Percentiles rank a stretch among this genome's conserved stretches.
phyloP scores from a whole-genome alignment of 2,888 invertebrate genomes.

The Epistrophe grossulariae region DNA sequence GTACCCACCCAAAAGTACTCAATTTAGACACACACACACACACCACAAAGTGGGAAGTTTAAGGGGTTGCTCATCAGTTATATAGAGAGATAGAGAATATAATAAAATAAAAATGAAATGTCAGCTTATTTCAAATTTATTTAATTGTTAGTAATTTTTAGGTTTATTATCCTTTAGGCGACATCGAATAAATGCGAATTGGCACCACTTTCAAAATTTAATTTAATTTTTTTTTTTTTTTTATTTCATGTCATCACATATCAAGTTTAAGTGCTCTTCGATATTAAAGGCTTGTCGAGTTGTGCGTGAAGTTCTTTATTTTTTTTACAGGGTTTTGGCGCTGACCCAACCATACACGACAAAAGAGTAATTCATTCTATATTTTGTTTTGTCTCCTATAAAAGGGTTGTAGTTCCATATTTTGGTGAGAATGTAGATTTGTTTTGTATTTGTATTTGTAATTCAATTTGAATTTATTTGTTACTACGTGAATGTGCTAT shows the following conservation, averaged over 20 bases:
- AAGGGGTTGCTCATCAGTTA: neutral
- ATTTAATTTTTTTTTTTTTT: constrained; percentile 19
- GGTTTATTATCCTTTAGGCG: constrained; percentile 51
- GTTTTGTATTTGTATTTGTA: no score
- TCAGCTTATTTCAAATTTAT: constrained; percentile 38
- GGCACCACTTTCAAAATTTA: constrained; percentile 46
- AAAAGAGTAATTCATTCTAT: neutral
- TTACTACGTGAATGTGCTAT: no score
- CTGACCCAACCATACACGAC: neutral
- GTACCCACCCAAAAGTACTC: constrained; percentile 23
- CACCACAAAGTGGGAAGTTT: neutral
- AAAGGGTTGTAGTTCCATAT: neutral
- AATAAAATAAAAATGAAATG: constrained; percentile 35
- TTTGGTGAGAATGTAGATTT: neutral
- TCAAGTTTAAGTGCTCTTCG: constrained; percentile 4
- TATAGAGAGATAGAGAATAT: neutral
- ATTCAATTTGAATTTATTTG: no score
- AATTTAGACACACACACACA: neutral
- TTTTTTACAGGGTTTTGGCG: neutral
- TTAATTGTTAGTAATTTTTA: constrained; percentile 35
- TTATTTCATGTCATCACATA: neutral
- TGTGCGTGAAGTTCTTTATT: constrained; percentile 1
- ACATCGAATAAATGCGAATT: constrained; percentile 27
- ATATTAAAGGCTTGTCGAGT: neutral
- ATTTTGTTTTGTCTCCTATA: neutral